A percentile compares a stretch with the other conserved stretches of the same genome.
These are phyloP conservation scores for Delichon dasypus DNA, from an alignment of 2,797 vertebrate genomes.

Conservation along the genomic window DNA sequence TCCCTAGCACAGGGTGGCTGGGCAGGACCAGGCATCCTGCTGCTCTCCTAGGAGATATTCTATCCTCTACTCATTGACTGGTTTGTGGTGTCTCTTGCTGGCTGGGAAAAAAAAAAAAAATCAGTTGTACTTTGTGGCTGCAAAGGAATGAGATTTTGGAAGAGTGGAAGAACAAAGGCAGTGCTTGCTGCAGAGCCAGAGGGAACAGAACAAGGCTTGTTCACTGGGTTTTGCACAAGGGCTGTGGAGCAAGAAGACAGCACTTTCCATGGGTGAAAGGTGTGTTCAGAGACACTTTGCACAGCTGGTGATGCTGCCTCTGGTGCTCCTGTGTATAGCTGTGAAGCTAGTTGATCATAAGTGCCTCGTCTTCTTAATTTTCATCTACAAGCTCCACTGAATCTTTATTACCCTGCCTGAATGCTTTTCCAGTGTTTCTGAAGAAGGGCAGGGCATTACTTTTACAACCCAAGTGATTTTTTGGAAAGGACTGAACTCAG, in stretches of 20 bases:
- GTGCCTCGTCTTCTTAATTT: background rate
- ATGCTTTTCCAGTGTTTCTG: background rate
- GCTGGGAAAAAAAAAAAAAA: background rate
- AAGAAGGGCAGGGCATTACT: background rate
- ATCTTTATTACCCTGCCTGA: background rate
- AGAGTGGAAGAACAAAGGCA: background rate
- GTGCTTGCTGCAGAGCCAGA: background rate
- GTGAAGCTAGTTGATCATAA: background rate
- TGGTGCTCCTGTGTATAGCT: background rate
- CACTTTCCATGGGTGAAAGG: background rate
- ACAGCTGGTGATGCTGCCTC: background rate
- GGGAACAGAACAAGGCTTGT: background rate
- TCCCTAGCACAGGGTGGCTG: background rate
- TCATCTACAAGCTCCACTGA: background rate
- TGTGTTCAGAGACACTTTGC: background rate
- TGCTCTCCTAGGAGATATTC: background rate
- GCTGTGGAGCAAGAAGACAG: background rate
- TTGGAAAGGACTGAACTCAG: background rate
- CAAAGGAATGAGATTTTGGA: background rate
- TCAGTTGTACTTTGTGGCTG: background rate
- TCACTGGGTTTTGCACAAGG: background rate
- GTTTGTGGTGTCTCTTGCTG: background rate
- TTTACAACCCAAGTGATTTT: background rate
- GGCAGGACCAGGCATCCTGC: background rate
- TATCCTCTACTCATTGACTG: rapidly evolving